Conservation (phyloP, 1,140 invertebrate species). For the Acromyrmex charruanus region DNA sequence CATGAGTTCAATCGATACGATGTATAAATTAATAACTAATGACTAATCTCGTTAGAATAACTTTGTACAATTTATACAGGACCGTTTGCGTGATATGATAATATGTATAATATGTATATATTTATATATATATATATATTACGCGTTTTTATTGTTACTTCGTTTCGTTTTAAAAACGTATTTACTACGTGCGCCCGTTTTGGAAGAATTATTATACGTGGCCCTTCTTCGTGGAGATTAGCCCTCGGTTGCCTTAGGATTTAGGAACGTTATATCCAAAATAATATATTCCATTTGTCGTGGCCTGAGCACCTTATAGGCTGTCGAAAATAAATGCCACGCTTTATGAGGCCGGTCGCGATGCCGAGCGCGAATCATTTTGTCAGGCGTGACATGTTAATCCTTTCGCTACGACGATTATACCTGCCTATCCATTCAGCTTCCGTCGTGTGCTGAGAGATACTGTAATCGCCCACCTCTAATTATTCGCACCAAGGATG, state of each 20-base stretch:
- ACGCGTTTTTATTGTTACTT: slow-evolving; percentile 67
- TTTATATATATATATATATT: slow-evolving; percentile 53
- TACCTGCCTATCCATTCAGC: background rate
- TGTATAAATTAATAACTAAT: slow-evolving; percentile 77
- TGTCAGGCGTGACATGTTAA: slow-evolving; percentile 28
- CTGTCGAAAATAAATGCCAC: slow-evolving; percentile 72
- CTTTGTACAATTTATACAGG: slow-evolving; percentile 85
- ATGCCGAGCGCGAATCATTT: slow-evolving; percentile 12
- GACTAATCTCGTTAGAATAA: slow-evolving; percentile 80
- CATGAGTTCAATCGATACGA: slow-evolving; percentile 44
- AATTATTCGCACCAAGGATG: slow-evolving; percentile 21
- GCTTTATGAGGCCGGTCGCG: background rate
- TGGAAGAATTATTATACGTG: slow-evolving; percentile 80
- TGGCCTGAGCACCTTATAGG: slow-evolving; percentile 67
- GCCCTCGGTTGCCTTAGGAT: slow-evolving; percentile 73
- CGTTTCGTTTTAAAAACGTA: slow-evolving; percentile 42
- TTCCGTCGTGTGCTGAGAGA: background rate
- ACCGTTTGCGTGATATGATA: slow-evolving; percentile 83
- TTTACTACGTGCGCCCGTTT: slow-evolving; percentile 49
- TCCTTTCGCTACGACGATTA: slow-evolving; percentile 49
- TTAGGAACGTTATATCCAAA: slow-evolving; percentile 85
- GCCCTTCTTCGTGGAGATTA: slow-evolving; percentile 73
- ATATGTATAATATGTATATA: slow-evolving; percentile 68
- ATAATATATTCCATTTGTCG: slow-evolving; percentile 79
- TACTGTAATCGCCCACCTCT: slow-evolving; percentile 10